These are phyloP conservation scores for Scophthalmus maximus DNA, from an alignment of 2,113 vertebrate species.

Conservation along the genomic window DNA sequence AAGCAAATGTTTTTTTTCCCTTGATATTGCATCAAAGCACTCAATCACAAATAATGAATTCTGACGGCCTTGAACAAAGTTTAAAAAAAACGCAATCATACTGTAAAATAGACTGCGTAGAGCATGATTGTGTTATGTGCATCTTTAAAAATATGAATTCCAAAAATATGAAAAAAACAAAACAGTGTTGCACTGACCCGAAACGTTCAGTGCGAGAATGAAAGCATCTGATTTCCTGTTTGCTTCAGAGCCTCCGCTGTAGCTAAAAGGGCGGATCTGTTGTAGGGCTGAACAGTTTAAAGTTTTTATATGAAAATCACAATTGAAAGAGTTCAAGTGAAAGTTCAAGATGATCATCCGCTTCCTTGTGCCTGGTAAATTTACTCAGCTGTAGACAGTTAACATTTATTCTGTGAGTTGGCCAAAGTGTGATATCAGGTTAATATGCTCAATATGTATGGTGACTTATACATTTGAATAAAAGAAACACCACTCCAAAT, in stretches of 20 bases:
- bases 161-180: neutral
- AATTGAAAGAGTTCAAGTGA: no score
- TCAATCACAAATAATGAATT: constrained; percentile 70
- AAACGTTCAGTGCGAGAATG: neutral
- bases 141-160: constrained; percentile 6
- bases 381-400: no score
- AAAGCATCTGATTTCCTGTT: neutral
- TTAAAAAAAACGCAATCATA: constrained; percentile 37
- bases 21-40: constrained; percentile 77
- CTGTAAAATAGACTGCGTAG: constrained; percentile 10
- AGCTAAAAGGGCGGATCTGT: no score
- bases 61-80: constrained; percentile 62
- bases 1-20: constrained; percentile 77
- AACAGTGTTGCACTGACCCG: neutral
- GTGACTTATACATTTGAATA: no score
- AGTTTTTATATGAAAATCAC: neutral
- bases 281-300: neutral
- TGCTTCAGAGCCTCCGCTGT: neutral
- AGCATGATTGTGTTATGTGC: neutral
- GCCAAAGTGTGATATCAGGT: neutral
- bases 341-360: no score
- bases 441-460: neutral
- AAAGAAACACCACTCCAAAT: no score
- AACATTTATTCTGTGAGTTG: no score
- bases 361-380: no score